A percentile compares a stretch with the other conserved stretches of the same genome.
These are phyloP conservation scores for Penaeus japonicus DNA, from an alignment of 1,140 invertebrate genomes.

Conservation along the genomic window DNA sequence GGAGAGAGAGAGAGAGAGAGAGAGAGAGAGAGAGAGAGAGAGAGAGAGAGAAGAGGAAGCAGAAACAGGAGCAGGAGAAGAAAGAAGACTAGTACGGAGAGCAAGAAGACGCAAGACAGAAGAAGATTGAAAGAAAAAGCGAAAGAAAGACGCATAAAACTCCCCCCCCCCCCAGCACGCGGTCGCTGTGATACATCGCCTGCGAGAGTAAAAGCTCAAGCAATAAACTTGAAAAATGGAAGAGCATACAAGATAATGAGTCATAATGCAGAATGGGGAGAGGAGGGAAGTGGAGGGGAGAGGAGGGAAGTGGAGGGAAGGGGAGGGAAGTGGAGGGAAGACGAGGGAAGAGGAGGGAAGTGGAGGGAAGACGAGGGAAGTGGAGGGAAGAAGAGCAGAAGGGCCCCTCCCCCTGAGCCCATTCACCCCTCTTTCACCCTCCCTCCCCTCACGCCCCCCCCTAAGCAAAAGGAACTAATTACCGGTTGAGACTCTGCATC, in stretches of 20 bases:
- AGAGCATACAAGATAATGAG: neutral
- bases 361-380: neutral
- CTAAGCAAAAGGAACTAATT: no score
- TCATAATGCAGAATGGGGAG: neutral
- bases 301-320: neutral
- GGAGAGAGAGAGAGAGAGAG: neutral
- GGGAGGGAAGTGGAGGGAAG: neutral
- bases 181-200: no score
- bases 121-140: neutral
- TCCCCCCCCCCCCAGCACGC: no score
- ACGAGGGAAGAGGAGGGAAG: neutral
- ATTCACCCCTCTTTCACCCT: no score
- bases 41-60: neutral
- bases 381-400: neutral
- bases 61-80: neutral
- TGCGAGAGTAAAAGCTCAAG: neutral
- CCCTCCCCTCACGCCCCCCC: no score
- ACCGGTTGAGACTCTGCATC: no score
- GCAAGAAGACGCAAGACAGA: no score
- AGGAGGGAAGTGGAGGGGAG: neutral
- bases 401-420: no score
- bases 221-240: neutral
- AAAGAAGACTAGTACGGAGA: no score
- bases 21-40: neutral
- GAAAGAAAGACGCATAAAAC: neutral